These are phyloP conservation scores for Agapornis roseicollis DNA, from an alignment of 2,113 vertebrate genomes.

Conservation along the genomic window DNA sequence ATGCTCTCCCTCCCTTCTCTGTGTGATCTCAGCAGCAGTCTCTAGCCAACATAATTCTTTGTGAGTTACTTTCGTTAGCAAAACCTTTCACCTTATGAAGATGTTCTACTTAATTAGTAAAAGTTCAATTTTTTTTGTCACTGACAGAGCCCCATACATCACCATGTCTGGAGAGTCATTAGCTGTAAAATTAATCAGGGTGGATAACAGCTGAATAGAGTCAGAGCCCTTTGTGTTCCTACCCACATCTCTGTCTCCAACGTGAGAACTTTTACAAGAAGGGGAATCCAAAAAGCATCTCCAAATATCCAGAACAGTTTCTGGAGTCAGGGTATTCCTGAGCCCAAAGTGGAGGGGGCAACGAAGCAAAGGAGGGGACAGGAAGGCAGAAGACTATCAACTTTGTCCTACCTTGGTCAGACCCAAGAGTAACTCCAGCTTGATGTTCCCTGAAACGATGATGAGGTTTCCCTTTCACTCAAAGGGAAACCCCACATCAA, in stretches of 20 bases:
- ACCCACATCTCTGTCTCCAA: neutral
- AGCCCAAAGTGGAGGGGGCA: neutral
- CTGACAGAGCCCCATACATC: constrained; percentile 61
- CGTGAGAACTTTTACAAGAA: neutral
- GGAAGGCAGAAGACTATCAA: neutral
- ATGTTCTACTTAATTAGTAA: constrained; percentile 76
- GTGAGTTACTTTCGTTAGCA: constrained; percentile 74
- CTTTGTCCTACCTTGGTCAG: neutral
- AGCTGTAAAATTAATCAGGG: constrained; percentile 70
- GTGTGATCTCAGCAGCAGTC: neutral
- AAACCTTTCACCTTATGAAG: constrained; percentile 73
- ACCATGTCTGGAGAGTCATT: constrained; percentile 69
- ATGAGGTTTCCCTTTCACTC: neutral
- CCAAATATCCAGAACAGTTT: neutral
- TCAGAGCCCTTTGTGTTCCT: neutral
- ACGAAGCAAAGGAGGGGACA: neutral
- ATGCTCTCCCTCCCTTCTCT: neutral
- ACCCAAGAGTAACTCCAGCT: neutral
- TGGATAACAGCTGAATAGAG: constrained; percentile 39
- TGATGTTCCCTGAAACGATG: neutral
- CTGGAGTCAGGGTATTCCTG: neutral
- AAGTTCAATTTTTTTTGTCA: constrained; percentile 72
- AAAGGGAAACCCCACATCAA: neutral
- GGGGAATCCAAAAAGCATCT: neutral
- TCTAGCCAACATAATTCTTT: constrained; percentile 66